Base-by-base conservation (phyloP, 2,797 vertebrate species). In the Dendrocincla fuliginosa region DNA sequence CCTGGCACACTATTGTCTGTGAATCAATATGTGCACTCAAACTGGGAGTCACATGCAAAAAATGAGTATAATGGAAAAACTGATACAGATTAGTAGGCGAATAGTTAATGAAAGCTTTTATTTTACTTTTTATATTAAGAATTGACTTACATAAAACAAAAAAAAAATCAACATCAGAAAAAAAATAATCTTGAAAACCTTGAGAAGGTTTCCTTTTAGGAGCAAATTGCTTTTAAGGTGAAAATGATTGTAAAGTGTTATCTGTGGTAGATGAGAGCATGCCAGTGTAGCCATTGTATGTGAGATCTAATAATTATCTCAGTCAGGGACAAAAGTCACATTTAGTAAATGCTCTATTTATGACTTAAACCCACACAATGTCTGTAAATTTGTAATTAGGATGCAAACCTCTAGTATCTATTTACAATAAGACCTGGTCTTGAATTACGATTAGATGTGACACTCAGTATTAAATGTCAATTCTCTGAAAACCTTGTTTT, bases 371-470 rank as follows among this genome's bases (percentile, higher is more conserved):
- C 52, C 8, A 15, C 84, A 91, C 89, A 86, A 84, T 93, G 91
- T 86, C 94, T 94, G 77, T 73, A 96, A 91, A 95, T 95, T 93
- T 88, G 85, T 94, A 95, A 97, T 96, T 95, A 96, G 69, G 89
- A 95, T 91, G 89, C 91, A 96, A 95, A 93, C 80, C 55, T 89
- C 55, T 67, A 64, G 77, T 88, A 92, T 92, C 91, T 96, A 60
- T 88, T 93, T 96, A 89, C 94, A 96, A 56, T 88, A 82, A 93
- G 82, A 86, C 86, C 87, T 79, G 67, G 68, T 86, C 82, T 91
- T 91, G 95, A 96, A 94, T 93, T 91, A 88, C 2, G 1, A 93
- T 90, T 79, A 95, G 91, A 93, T 86, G 76, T 93, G 92, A 93
- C 87, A 90, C 65, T 69, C 30, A 6, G 77, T 77, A 95, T 86